Evolutionary conservation across 2,113 vertebrate species (phyloP).

Genomic region (western clawed frog (Xenopus tropicalis)): DNA sequence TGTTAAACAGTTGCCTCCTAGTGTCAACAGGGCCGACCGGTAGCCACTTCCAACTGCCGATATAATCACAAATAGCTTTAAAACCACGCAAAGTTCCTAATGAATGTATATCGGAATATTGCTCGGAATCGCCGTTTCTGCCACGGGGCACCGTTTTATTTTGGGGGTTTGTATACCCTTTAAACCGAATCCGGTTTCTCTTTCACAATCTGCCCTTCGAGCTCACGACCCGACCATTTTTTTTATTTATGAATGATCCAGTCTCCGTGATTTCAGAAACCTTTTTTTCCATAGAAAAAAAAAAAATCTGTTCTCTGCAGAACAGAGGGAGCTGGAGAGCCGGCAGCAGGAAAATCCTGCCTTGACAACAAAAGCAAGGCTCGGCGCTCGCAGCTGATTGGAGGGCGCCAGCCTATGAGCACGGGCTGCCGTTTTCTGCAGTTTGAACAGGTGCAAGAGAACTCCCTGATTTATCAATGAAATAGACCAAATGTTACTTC

Average conservation of each 20-base stretch:
- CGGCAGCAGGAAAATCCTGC: conserved; percentile 29
- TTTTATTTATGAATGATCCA: background rate
- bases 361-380: conserved; percentile 35
- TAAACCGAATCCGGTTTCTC: too few species aligned
- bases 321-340: conserved; percentile 60
- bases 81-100: too few species aligned
- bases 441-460: background rate
- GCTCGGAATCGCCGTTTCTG: too few species aligned
- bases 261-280: conserved; percentile 22
- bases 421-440: conserved; percentile 23
- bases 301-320: conserved; percentile 28
- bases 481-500: background rate
- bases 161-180: too few species aligned
- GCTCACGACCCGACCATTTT: too few species aligned
- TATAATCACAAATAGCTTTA: too few species aligned
- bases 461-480: background rate
- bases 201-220: too few species aligned
- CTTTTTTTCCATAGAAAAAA: conserved; percentile 18
- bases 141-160: too few species aligned
- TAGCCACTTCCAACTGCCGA: too few species aligned
- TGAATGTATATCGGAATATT: too few species aligned
- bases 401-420: conserved; percentile 24
- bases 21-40: too few species aligned
- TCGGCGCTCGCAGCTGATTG: conserved; percentile 24
- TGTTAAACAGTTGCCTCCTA: too few species aligned